Conservation (phyloP, 2,113 vertebrate species). For the Rhizomys pruinosus region DNA sequence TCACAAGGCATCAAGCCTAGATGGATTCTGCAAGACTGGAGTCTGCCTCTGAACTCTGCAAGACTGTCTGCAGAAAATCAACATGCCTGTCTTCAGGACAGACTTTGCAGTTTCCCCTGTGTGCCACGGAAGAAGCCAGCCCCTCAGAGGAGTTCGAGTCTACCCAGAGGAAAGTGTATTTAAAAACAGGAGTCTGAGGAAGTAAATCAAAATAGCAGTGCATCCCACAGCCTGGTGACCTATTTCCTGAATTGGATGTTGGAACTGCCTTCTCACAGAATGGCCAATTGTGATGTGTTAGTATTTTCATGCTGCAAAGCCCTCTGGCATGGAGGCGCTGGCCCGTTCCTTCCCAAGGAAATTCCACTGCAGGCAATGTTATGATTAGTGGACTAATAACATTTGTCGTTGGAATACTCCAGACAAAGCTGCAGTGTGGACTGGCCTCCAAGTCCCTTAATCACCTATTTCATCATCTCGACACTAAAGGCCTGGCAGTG, state of each 20-base stretch:
- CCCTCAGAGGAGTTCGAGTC: constrained; percentile 41
- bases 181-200: constrained; percentile 64
- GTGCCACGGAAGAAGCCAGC: constrained; percentile 47
- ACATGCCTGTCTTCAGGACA: constrained; percentile 23
- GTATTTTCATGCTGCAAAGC: constrained; percentile 71
- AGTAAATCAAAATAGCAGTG: constrained; percentile 79
- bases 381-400: constrained; percentile 84
- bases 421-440: constrained; percentile 83
- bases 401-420: constrained; percentile 81
- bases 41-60: constrained; percentile 8
- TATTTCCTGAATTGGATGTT: constrained; percentile 79
- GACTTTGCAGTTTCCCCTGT: not conserved
- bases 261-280: constrained; percentile 78
- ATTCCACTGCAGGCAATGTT: constrained; percentile 83
- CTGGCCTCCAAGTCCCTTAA: constrained; percentile 82
- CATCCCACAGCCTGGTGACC: constrained; percentile 77
- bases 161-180: constrained; percentile 51
- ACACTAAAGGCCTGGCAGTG: constrained; percentile 79
- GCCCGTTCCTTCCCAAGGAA: constrained; percentile 83
- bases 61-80: not conserved
- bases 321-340: constrained; percentile 81
- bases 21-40: too few relatives aligned
- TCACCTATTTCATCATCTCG: constrained; percentile 84
- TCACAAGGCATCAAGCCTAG: not conserved
- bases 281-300: constrained; percentile 79